Base-by-base conservation (phyloP, 2,113 vertebrate species). In the Ciconia boyciana region DNA sequence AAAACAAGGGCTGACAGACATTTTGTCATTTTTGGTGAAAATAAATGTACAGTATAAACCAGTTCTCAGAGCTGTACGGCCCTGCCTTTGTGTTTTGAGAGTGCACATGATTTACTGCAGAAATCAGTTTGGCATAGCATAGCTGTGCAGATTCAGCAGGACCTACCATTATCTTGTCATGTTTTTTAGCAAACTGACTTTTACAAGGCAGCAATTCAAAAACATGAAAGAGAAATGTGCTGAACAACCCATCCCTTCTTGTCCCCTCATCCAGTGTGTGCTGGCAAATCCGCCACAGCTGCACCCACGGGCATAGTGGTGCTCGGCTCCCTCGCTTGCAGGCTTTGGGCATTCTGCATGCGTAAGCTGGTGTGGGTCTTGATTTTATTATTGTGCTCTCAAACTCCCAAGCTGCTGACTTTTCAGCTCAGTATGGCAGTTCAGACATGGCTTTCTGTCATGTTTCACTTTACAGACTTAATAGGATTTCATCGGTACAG, bases 141-240 rank as follows among this genome's bases (percentile, higher is more conserved):
- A 78, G 74, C 94, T 69, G 43, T 95, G 90, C 77, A 57, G 34
- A 96, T 96, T 94, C 94, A 91, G 89, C 93, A 84, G 61, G 79
- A 79, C 74, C 78, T 77, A 80, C 91, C 74, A 91, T 94, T 95
- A 95, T 91, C 83, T 91, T 95, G 93, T 96, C 77, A 82, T 95
- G 93, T 76, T 89, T 96, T 93, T 78, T 61, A 87, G 83, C 86
- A 93, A 91, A 83, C 34, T 49, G 76, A 92, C 86, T 96, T 96
- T 93, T 93, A 93, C 61, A 90, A 95, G 91, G 54, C 95, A 93
- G 51, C 89, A 83, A 76, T 94, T 95, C 26, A 87, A 94, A 91
- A 91, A 58, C 81, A 90, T 95, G 84, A 95, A 83, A 94, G 93
- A 77, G 54, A 95, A 97, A 91, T 74, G 66, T 62, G 81, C 91